Conservation (phyloP, 1,140 invertebrate species). For the Bombus superbus region DNA sequence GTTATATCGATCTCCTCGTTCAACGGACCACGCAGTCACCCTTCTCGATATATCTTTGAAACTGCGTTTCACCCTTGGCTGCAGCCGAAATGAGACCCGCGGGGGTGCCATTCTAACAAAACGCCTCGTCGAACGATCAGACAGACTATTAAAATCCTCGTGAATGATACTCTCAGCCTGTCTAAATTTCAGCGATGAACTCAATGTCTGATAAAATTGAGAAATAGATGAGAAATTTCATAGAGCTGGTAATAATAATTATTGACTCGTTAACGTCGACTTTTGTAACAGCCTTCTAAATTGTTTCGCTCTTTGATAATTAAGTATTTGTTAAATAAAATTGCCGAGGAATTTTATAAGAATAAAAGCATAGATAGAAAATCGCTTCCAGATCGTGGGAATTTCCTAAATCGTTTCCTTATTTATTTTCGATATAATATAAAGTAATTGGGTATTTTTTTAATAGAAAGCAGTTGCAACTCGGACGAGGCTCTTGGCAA, state of each 20-base stretch:
- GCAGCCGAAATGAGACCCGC: constrained; percentile 40
- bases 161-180: not conserved
- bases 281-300: not conserved
- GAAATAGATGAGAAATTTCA: not conserved
- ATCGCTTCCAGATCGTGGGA: no score
- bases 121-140: not conserved
- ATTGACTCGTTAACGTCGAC: not conserved
- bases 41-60: constrained; percentile 58
- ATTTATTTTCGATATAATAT: not conserved
- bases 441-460: not conserved
- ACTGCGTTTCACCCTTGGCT: constrained; percentile 47
- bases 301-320: not conserved
- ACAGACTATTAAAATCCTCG: not conserved
- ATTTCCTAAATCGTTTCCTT: no score
- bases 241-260: not conserved
- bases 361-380: no score
- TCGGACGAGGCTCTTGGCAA: not conserved
- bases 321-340: not conserved
- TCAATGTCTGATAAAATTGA: not conserved
- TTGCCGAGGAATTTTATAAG: not conserved
- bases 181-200: not conserved
- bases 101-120: not conserved
- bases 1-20: constrained; percentile 72
- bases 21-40: constrained; percentile 51
- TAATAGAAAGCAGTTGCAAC: not conserved